phyloP scores from a whole-genome alignment of 1,140 invertebrate species.

The Stegodyphus mimosarum region DNA sequence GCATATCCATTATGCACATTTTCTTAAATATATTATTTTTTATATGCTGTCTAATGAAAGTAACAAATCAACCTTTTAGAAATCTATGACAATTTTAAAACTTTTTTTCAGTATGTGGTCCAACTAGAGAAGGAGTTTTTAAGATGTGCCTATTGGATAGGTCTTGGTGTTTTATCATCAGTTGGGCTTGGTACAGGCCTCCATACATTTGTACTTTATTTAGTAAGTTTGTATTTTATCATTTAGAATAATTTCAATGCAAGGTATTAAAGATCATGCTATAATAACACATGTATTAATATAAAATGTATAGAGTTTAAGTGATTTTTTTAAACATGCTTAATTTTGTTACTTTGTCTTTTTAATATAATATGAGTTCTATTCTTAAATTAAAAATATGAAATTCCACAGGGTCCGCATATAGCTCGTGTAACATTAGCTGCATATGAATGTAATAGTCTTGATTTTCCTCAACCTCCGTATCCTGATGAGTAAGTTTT shows the following conservation, averaged over 20 bases:
- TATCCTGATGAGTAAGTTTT: conserved; percentile 72
- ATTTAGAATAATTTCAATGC: too few species aligned
- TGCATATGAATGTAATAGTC: conserved; percentile 94
- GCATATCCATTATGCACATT: too few species aligned
- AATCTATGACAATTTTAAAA: neutral
- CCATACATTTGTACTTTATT: conserved; percentile 97
- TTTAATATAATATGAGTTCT: neutral
- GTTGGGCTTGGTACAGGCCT: conserved; percentile 97
- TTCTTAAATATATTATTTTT: conserved; percentile 1
- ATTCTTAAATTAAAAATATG: too few species aligned
- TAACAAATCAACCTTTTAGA: neutral
- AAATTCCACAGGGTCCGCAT: conserved; percentile 71
- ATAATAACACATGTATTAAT: too few species aligned
- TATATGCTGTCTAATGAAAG: neutral
- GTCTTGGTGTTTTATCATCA: conserved; percentile 94
- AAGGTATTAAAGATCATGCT: too few species aligned
- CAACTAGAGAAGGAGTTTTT: conserved; percentile 69
- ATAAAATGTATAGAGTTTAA: too few species aligned
- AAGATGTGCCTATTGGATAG: conserved; percentile 94
- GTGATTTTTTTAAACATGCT: neutral
- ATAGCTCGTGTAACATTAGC: conserved; percentile 92
- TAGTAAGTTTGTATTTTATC: conserved; percentile 77
- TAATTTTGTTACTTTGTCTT: conserved; percentile 65
- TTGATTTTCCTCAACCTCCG: conserved; percentile 89
- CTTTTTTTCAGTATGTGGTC: conserved; percentile 67